phyloP scores from a whole-genome alignment of 2,113 vertebrate species.

The Chamaetylas fuelleborni region DNA sequence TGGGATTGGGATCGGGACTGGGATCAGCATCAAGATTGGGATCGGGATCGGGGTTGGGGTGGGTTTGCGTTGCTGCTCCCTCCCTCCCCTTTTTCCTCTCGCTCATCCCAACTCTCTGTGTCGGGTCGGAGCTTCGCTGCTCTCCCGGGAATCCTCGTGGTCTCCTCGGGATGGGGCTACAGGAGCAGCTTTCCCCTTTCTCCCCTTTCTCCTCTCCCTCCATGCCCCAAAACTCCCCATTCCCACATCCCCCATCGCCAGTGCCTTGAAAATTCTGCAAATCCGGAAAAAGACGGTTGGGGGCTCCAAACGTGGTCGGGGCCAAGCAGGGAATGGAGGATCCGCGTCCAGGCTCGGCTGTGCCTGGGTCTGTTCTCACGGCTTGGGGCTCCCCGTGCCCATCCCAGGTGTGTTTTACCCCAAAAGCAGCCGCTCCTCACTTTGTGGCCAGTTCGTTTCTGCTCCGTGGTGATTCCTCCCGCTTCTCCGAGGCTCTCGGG shows the following conservation, averaged over 20 bases:
- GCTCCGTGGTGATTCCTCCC: not conserved
- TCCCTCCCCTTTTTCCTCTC: fast-evolving
- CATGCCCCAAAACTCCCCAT: fast-evolving
- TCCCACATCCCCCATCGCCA: not conserved
- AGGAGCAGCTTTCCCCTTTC: not conserved
- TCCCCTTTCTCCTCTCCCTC: not conserved
- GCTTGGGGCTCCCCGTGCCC: not conserved
- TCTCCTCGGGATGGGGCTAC: not conserved
- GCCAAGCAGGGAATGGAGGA: not conserved
- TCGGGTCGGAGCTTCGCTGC: not conserved
- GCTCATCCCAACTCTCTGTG: not conserved
- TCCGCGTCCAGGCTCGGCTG: fast-evolving
- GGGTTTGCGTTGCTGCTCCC: not conserved
- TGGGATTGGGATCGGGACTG: not conserved
- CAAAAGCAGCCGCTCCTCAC: not conserved
- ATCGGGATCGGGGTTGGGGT: not conserved
- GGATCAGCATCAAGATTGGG: not conserved
- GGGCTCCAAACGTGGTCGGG: fast-evolving
- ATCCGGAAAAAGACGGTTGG: fast-evolving
- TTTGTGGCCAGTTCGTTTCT: fast-evolving
- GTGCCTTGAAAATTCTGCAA: not conserved
- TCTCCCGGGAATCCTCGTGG: not conserved
- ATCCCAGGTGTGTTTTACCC: not conserved
- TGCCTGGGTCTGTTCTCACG: fast-evolving
- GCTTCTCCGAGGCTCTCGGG: not conserved